Base-by-base conservation (phyloP, 1,140 invertebrate genomes). In the Chrysoperla carnea region DNA sequence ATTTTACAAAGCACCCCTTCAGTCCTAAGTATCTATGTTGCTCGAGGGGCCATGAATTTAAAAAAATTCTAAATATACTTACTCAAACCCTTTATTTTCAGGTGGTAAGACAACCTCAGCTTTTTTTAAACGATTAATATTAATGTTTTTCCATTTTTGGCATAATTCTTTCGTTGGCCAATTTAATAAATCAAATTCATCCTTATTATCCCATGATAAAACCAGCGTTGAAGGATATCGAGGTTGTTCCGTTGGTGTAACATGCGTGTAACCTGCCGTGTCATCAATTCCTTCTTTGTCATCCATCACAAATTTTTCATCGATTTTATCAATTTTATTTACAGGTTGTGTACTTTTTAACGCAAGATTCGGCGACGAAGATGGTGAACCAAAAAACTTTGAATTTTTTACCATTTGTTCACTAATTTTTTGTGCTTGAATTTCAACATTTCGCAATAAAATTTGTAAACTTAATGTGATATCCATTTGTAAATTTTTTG, bases 51-150 rank as follows among this genome's bases (percentile, higher is more conserved):
- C n/a, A n/a, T 23, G 17, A 23, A 23, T 5, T 23, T 23, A 23
- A 23, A 23, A n/a, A 23, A 23, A 23, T 23, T 23, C 5, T 23
- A n/a, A n/a, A n/a, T 23, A 23, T 5, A 60, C 68, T 70, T 66
- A 83, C 81, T 72, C 68, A 57, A 75, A 74, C 41, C 80, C 81
- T 58, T 83, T 83, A 57, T 83, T 80, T 58, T 83, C 76, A 40
- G 78, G 75, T 1, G 77, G 72, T 45, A 84, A 59, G 58, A 80
- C 81, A 7, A 79, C 63, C 44, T 66, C 48, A 8, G 62, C 56
- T 36, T 68, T 58, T 1, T 69, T 47, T 40, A 58, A 56, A 13
- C 62, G 48, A 11, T 45, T 43, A 11, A 56, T 23, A 8, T 52
- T 49, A 15, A 59, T 45, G 42, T 56, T 33, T 33, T 33, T 51